These are phyloP conservation scores for Carposina sasakii DNA, from an alignment of 1,140 invertebrate genomes.

Conservation along the genomic window DNA sequence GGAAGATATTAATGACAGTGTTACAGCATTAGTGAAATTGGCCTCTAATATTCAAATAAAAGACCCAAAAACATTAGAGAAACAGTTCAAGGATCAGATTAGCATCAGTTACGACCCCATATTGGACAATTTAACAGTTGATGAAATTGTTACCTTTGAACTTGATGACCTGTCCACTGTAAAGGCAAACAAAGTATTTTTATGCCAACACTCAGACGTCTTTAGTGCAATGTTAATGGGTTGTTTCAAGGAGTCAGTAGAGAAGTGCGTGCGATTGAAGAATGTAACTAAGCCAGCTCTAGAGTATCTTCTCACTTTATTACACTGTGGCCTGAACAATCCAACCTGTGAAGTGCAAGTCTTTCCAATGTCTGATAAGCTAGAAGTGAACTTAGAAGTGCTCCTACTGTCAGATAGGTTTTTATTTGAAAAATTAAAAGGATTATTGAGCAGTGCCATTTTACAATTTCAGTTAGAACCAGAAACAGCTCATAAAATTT, in stretches of 20 bases:
- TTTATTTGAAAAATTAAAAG: constrained; percentile 74
- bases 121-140: constrained; percentile 45
- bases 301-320: constrained; percentile 70
- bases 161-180: constrained; percentile 77
- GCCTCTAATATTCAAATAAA: constrained; percentile 66
- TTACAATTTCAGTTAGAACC: constrained; percentile 63
- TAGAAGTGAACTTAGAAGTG: constrained; percentile 77
- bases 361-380: constrained; percentile 60
- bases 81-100: constrained; percentile 54
- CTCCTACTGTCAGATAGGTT: constrained; percentile 78
- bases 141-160: constrained; percentile 74
- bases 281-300: constrained; percentile 74
- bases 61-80: constrained; percentile 63
- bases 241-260: constrained; percentile 76
- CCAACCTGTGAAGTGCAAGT: constrained; percentile 47
- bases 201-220: constrained; percentile 77
- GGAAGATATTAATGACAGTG: constrained; percentile 56
- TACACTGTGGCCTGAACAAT: constrained; percentile 68
- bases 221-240: constrained; percentile 79
- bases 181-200: constrained; percentile 73
- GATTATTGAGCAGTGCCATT: constrained; percentile 71
- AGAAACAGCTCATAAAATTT: constrained; percentile 68
- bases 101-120: constrained; percentile 51
- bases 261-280: constrained; percentile 71
- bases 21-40: constrained; percentile 60